These are phyloP conservation scores for Bembecia ichneumoniformis DNA, from an alignment of 2,888 invertebrate genomes.

Conservation along the genomic window DNA sequence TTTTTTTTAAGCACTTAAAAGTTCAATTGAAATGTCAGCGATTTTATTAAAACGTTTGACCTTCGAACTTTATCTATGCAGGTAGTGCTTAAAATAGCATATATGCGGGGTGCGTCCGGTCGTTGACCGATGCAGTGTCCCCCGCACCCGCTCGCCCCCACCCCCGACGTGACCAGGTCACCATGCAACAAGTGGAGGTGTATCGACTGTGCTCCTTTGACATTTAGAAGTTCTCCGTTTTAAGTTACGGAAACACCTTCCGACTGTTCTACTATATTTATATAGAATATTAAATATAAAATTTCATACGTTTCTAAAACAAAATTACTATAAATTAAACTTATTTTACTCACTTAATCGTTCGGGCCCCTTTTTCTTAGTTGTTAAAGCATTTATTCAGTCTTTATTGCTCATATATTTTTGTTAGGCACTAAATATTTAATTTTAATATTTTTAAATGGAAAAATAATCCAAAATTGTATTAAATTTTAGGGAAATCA, in stretches of 20 bases:
- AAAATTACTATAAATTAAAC: no score
- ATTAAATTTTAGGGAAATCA: no score
- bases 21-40: neutral
- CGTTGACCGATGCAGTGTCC: constrained; percentile 38
- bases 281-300: no score
- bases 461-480: no score
- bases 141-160: constrained; percentile 18
- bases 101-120: constrained; percentile 52
- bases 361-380: no score
- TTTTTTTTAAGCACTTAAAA: no score
- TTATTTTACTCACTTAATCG: no score
- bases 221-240: constrained; percentile 38
- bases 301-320: no score
- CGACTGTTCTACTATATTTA: neutral
- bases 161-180: constrained; percentile 53
- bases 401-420: no score
- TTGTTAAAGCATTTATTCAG: no score
- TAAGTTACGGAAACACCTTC: neutral
- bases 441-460: no score
- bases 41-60: constrained; percentile 19
- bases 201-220: constrained; percentile 63
- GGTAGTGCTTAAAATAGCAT: constrained; percentile 49
- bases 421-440: no score
- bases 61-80: constrained; percentile 52
- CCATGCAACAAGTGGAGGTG: constrained; percentile 57